These are phyloP conservation scores for Epinephelus coioides DNA, from an alignment of 2,797 vertebrate genomes.

Conservation along the genomic window DNA sequence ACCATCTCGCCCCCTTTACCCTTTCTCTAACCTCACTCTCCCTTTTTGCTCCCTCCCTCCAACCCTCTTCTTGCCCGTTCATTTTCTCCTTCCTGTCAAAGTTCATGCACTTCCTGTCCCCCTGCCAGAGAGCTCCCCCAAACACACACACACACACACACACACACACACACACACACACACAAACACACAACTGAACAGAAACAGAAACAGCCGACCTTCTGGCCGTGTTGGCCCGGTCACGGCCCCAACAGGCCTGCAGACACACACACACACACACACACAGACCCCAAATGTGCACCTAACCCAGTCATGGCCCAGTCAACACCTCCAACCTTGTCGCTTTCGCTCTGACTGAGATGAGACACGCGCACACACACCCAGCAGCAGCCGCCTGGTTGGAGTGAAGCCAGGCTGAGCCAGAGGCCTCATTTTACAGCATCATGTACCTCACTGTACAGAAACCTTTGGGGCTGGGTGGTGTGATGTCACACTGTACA, in stretches of 20 bases:
- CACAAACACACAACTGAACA: slow-evolving; percentile 47
- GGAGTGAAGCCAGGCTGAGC: slow-evolving; percentile 67
- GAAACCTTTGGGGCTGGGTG: neutral
- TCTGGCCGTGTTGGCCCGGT: slow-evolving; percentile 58
- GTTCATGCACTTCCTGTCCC: slow-evolving; percentile 82
- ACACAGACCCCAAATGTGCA: slow-evolving; percentile 38
- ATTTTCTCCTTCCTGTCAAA: slow-evolving; percentile 81
- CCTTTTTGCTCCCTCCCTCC: slow-evolving; percentile 36
- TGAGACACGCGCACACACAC: slow-evolving; percentile 43
- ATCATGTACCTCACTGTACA: neutral
- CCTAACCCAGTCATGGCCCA: slow-evolving; percentile 66
- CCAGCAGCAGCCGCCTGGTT: slow-evolving; percentile 30
- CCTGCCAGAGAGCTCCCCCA: slow-evolving; percentile 47
- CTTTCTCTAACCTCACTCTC: slow-evolving; percentile 64
- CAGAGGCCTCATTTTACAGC: slow-evolving; percentile 55
- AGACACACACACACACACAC: slow-evolving; percentile 14
- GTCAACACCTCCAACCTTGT: slow-evolving; percentile 72
- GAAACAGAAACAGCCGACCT: slow-evolving; percentile 63
- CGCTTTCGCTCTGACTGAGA: slow-evolving; percentile 69
- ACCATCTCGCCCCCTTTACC: slow-evolving; percentile 50
- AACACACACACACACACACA: slow-evolving; percentile 22
- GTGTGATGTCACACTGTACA: neutral
- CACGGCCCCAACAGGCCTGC: slow-evolving; percentile 52
- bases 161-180: slow-evolving; percentile 37
- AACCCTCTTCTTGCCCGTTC: slow-evolving; percentile 48